These are phyloP conservation scores for Dicrurus megarhynchus DNA, from an alignment of 2,113 vertebrate genomes.

Conservation along the genomic window DNA sequence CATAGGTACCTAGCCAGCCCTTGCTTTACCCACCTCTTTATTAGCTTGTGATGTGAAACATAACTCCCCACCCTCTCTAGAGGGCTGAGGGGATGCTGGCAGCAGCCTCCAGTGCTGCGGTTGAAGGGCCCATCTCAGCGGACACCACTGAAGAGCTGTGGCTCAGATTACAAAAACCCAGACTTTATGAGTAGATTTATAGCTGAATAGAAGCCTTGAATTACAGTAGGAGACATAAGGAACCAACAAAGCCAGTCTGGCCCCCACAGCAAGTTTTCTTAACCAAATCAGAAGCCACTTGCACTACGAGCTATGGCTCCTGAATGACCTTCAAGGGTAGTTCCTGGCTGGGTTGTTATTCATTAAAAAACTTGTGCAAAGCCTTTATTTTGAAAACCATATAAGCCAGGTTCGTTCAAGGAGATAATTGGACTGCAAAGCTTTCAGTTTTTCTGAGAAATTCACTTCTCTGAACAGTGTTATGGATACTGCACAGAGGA, in stretches of 20 bases:
- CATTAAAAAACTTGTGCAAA: neutral
- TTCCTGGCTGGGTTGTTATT: neutral
- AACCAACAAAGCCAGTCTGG: neutral
- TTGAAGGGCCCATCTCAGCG: neutral
- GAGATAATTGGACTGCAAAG: neutral
- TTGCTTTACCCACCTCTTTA: neutral
- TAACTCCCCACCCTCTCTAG: accelerated
- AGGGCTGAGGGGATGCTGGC: neutral
- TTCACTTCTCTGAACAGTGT: neutral
- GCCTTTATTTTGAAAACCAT: neutral
- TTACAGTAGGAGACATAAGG: neutral
- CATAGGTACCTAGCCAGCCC: neutral
- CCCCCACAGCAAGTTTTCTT: neutral
- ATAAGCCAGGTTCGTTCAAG: neutral
- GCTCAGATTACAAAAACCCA: neutral
- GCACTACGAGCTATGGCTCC: neutral
- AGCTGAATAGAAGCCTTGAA: neutral
- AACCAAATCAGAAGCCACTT: neutral
- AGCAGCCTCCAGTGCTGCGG: neutral
- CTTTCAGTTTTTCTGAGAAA: neutral
- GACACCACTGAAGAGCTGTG: neutral
- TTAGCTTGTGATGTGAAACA: neutral
- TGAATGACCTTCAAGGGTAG: neutral
- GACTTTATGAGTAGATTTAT: neutral
- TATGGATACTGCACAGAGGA: neutral